These are phyloP conservation scores for Holothuria glaberrima DNA, from an alignment of 35 echinoderm and acorn worm species.

Conservation along the genomic window DNA sequence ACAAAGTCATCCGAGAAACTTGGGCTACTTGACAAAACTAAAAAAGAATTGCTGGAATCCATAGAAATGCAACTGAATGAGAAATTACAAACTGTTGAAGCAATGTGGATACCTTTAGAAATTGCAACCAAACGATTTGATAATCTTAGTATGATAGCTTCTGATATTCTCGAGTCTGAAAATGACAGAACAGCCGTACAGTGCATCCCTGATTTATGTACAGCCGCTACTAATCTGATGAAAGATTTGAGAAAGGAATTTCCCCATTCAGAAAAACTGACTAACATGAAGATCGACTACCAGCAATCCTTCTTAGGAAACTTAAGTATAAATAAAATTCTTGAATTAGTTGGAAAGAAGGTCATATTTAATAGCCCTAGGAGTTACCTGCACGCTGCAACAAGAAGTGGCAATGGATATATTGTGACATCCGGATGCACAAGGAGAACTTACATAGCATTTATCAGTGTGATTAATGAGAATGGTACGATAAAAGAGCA, in stretches of 20 bases:
- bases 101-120: not conserved
- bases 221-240: slow-evolving; percentile 12
- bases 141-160: not conserved
- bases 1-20: not conserved
- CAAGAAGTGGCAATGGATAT: not conserved
- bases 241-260: slow-evolving; percentile 43
- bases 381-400: not conserved
- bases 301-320: not conserved
- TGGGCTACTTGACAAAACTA: not conserved
- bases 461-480: slow-evolving; percentile 5
- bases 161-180: slow-evolving; percentile 3
- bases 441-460: not conserved
- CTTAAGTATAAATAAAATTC: not conserved
- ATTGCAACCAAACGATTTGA: not conserved
- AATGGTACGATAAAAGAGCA: not conserved
- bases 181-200: slow-evolving; percentile 11
- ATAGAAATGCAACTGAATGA: not conserved
- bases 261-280: not conserved
- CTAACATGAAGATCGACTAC: not conserved
- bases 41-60: not conserved
- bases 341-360: not conserved
- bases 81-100: not conserved
- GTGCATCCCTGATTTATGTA: slow-evolving; percentile 18
- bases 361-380: not conserved
- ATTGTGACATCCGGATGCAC: slow-evolving; percentile 3